Percentiles rank a stretch among this genome's conserved stretches.
phyloP scores from a whole-genome alignment of 2,797 vertebrate genomes.

The Muscicapa striata region DNA sequence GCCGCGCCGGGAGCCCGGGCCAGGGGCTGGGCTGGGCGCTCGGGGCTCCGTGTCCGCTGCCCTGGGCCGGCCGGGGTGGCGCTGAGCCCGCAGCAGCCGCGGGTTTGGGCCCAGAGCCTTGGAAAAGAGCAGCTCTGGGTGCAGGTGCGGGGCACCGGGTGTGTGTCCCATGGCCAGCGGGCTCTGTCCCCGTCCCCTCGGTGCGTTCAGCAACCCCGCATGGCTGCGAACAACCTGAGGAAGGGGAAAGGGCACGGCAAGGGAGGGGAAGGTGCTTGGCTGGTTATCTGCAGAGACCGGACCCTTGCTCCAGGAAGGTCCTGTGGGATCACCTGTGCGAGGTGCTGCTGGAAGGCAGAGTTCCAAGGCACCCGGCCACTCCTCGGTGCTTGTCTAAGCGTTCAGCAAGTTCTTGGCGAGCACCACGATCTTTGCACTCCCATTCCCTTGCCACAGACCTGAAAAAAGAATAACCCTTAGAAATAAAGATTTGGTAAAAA shows the following conservation, averaged over 20 bases:
- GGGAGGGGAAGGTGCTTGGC: neutral
- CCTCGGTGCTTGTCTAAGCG: neutral
- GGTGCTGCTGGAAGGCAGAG: neutral
- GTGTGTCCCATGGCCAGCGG: accelerated
- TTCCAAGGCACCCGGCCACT: neutral
- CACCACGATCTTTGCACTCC: neutral
- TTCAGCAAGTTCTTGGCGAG: neutral
- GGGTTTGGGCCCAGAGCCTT: neutral
- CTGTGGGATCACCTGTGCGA: accelerated
- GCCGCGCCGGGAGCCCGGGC: neutral
- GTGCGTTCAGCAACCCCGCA: neutral
- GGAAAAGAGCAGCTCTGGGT: accelerated
- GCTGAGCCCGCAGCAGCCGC: neutral
- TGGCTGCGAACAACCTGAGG: accelerated
- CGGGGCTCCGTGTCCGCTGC: neutral
- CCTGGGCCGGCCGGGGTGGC: neutral
- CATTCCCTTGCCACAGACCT: accelerated
- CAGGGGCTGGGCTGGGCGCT: neutral
- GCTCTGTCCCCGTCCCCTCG: neutral
- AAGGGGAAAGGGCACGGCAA: neutral
- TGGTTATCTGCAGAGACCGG: accelerated
- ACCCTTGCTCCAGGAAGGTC: neutral
- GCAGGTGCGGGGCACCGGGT: neutral
- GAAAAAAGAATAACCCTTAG: neutral
- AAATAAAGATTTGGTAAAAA: neutral